Conservation (phyloP, 2,888 invertebrate species). For the Eupithecia pulchellata region DNA sequence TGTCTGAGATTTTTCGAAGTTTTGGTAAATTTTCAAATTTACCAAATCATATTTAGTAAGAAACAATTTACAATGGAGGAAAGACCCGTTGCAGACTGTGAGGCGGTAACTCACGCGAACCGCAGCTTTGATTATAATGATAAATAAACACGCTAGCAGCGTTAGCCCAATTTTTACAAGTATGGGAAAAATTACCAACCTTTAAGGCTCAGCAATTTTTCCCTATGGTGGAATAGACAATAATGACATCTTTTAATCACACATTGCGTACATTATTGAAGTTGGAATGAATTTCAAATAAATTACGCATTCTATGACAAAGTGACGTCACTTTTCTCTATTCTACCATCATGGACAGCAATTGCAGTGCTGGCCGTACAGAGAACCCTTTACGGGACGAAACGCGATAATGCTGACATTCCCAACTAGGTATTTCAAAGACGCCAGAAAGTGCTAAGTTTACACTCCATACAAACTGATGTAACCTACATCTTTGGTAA, state of each 20-base stretch:
- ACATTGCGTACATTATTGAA: background rate
- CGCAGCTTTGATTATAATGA: background rate
- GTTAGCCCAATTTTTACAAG: background rate
- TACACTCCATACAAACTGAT: too few species aligned
- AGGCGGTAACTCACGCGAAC: background rate
- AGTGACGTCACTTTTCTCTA: too few species aligned
- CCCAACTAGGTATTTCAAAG: background rate
- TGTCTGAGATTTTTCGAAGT: background rate
- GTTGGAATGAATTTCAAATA: background rate
- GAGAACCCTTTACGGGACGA: too few species aligned
- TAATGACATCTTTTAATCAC: too few species aligned
- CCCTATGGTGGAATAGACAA: too few species aligned
- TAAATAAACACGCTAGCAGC: background rate
- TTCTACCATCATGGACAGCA: too few species aligned
- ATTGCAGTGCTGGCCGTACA: too few species aligned
- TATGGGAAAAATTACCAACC: background rate
- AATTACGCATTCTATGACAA: background rate
- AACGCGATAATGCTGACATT: background rate
- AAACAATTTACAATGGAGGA: background rate
- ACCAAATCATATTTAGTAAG: background rate
- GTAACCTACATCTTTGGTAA: too few species aligned
- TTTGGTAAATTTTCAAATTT: background rate
- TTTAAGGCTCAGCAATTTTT: too few species aligned
- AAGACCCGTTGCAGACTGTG: background rate
- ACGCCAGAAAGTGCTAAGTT: too few species aligned